Evolutionary conservation across 92 coral and sea anemone genomes (phyloP), one percentile per base, ranked within the genome.

Genomic region (Anthopleura xanthogrammica): DNA sequence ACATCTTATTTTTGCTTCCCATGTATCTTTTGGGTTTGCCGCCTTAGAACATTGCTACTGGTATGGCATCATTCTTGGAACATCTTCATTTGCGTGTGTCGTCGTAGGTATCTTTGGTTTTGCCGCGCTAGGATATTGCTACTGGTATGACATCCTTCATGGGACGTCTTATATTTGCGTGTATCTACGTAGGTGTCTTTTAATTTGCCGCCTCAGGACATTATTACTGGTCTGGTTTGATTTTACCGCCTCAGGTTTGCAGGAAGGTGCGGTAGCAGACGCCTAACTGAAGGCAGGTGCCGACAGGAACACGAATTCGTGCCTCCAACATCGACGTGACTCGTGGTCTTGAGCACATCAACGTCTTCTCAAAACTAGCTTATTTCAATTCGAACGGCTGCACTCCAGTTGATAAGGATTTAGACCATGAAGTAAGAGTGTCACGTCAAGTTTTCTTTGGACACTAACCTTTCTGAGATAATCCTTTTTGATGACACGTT

Each of bases 181-280:
- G 70, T 62, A 6, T 62, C 70, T 62, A 19, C 22, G 70, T 62
- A 62, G 70, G 41, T 68, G 74, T 68, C 74, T 13, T 29, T 68
- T 62, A 23, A 23, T 68, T 68, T 68, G 74, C 74, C 74, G 74
- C 74, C 43, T 42, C 41, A 29, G 74, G 74, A 68, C 74, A 68
- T 68, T 36, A 29, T 36, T 68, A 36, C 41, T 68, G 74, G 74
- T 68, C 74, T 24, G 41, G 74, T 68, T 68, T 68, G 74, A 29
- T 68, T 68, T 24, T 13, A 36, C 84, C 84, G 84, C 84, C 84
- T 70, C 19, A 22, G 84, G 65, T 81, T 75, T 81, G 77, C 77
- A 60, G 84, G 77, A 81, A 54, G 42, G 42, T 68, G 74, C 74
- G 74, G 74, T 68, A 68, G 74, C 74, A 42, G 41, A 36, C 74